Evolutionary conservation across 2,797 vertebrate genomes (phyloP), one percentile per base, ranked within the genome.

Genomic region (Microhierax caerulescens): DNA sequence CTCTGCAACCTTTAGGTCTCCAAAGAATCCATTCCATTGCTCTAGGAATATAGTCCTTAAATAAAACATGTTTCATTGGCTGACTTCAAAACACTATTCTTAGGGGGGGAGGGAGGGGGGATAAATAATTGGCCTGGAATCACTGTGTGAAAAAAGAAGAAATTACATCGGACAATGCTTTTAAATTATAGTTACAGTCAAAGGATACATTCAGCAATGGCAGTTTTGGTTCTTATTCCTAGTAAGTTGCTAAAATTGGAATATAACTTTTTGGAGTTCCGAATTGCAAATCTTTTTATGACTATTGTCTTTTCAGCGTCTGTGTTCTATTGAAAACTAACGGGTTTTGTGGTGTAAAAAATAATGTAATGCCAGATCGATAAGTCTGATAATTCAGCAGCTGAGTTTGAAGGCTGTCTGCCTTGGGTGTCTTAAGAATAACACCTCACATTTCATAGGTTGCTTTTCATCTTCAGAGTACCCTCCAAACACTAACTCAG

Each of bases 41-140:
- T 96, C 80, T 92, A 95, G 97, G 97, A 97, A 97, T 88, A 97
- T 93, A 96, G 94, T 97, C 95, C 95, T 97, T 98, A 97, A 97
- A 98, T 97, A 98, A 98, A 98, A 98, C 98, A 97, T 97, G 98
- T 98, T 98, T 98, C 98, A 97, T 98, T 98, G 98, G 98, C 98
- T 97, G 96, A 97, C 98, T 98, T 98, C 97, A 98, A 98, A 98
- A 97, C 97, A 96, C 96, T 97, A 77, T 95, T 94, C 97, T 92
- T 93, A 81, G n/a, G 64, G 88, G 91, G 78, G 86, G 74, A 20
- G 65, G 5, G 21, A 24, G 64, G 30, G 69, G 56, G 69, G 76
- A 93, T 94, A 90, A 97, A 60, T 78, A 97, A 73, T 93, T 85
- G 85, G 93, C 90, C 90, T 85, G 74, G 92, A 95, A 96, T 92